phyloP scores from a whole-genome alignment of 1,140 invertebrate species.

The Aleiodes sp. region DNA sequence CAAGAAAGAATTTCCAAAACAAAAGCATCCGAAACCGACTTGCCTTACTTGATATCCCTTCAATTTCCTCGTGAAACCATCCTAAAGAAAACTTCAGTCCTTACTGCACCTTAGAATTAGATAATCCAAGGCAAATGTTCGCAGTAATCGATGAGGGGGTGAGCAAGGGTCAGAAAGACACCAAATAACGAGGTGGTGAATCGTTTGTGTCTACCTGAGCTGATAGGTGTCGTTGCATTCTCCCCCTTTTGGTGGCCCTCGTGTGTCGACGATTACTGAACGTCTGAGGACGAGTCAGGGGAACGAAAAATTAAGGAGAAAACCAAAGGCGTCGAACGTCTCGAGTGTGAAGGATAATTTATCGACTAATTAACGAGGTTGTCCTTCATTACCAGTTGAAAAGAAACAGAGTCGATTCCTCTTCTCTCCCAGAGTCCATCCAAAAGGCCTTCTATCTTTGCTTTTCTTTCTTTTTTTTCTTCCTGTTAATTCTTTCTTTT shows the following conservation, averaged over 20 bases:
- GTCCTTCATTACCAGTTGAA: slow-evolving; percentile 64
- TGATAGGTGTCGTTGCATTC: slow-evolving; percentile 36
- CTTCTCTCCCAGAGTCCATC: slow-evolving; percentile 3
- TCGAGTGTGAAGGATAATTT: slow-evolving; percentile 63
- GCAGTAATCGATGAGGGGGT: no score
- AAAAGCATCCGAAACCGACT: no score
- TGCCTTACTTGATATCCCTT: no score
- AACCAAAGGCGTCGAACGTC: slow-evolving; percentile 46
- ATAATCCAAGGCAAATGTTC: no score
- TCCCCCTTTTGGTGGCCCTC: slow-evolving; percentile 7
- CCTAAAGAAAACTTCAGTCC: no score
- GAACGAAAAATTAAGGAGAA: slow-evolving; percentile 6
- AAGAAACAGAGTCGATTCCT: slow-evolving; percentile 51
- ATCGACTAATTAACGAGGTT: slow-evolving; percentile 66
- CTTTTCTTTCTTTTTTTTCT: slow-evolving; percentile 24
- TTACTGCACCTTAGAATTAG: no score
- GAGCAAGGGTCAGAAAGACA: slow-evolving; percentile 1
- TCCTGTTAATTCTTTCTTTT: slow-evolving; percentile 12
- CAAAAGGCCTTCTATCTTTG: slow-evolving; percentile 18
- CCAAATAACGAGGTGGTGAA: not conserved
- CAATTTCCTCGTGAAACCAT: no score
- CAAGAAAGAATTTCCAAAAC: no score
- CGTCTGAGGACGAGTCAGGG: not conserved
- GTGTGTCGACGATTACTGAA: slow-evolving; percentile 6
- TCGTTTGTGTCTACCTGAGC: slow-evolving; percentile 18